Evolutionary conservation across 2,113 vertebrate species (phyloP).

Genomic region (Meles meles): DNA sequence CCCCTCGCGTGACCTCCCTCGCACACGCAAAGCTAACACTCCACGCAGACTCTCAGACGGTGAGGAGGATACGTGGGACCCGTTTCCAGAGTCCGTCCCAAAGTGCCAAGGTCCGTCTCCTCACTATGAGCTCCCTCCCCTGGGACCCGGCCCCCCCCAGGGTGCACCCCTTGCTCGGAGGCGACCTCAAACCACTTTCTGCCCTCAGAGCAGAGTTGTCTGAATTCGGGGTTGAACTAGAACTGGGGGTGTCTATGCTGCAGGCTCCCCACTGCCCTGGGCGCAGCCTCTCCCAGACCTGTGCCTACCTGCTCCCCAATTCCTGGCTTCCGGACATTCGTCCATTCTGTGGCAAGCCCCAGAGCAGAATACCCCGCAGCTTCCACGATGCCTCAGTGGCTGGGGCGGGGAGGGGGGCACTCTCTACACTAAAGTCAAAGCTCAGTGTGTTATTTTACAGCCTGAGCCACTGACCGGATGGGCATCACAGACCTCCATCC

Average conservation of each 20-base stretch:
- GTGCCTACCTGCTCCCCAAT: neutral
- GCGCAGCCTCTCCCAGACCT: neutral
- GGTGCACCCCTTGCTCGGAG: neutral
- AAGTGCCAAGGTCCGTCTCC: neutral
- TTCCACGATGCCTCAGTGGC: neutral
- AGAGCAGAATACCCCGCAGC: neutral
- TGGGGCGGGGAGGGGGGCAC: accelerated
- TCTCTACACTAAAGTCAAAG: neutral
- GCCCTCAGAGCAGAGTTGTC: neutral
- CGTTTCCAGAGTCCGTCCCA: neutral
- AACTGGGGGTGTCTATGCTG: neutral
- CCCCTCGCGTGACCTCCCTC: neutral
- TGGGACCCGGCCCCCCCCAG: neutral
- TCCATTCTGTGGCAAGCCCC: neutral
- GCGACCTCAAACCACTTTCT: neutral
- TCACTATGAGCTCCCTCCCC: neutral
- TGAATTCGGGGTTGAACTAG: neutral
- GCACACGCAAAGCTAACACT: neutral
- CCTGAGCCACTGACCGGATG: accelerated
- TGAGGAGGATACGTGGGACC: neutral
- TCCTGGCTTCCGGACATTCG: neutral
- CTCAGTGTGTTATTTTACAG: accelerated
- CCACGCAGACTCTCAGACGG: neutral
- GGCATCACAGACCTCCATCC: neutral
- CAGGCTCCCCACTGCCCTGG: neutral